Evolutionary conservation across 1,140 invertebrate genomes (phyloP).

Genomic region (Drosophila paulistorum): DNA sequence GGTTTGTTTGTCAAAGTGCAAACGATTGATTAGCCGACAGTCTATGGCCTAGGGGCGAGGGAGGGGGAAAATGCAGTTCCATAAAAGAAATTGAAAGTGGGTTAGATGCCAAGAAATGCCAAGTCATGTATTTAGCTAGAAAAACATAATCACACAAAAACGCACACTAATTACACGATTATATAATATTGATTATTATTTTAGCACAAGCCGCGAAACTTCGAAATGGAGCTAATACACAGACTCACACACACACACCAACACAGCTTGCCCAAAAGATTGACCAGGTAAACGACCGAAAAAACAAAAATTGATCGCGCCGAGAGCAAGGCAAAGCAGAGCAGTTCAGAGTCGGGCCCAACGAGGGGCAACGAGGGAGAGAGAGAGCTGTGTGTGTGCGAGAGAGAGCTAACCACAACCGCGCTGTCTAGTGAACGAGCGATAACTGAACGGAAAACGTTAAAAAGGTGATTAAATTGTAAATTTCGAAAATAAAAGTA

Average conservation of each 20-base stretch:
- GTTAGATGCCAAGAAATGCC: slow-evolving; percentile 47
- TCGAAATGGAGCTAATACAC: slow-evolving; percentile 6
- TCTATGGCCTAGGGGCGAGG: not conserved
- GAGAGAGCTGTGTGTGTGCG: not conserved
- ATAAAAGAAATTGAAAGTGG: slow-evolving; percentile 62
- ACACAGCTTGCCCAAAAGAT: slow-evolving; percentile 17
- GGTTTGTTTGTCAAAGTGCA: slow-evolving; percentile 5
- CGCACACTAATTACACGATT: slow-evolving; percentile 56
- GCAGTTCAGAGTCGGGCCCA: not conserved
- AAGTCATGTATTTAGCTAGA: slow-evolving; percentile 52
- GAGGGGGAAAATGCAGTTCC: not conserved
- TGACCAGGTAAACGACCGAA: slow-evolving; percentile 55
- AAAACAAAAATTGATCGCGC: slow-evolving; percentile 21
- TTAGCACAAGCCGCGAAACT: slow-evolving; percentile 46
- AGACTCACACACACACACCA: too few relatives aligned
- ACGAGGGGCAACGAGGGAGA: slow-evolving; percentile 10
- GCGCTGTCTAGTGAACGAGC: slow-evolving; percentile 63
- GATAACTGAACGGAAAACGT: slow-evolving; percentile 71
- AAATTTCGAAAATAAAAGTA: slow-evolving; percentile 74
- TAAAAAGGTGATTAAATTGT: slow-evolving; percentile 70
- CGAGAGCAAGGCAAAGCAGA: slow-evolving; percentile 24
- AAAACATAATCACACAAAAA: slow-evolving; percentile 14
- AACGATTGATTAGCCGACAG: slow-evolving; percentile 25
- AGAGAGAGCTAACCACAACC: slow-evolving; percentile 52
- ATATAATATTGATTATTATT: slow-evolving; percentile 40